Evolutionary conservation across 1,140 invertebrate genomes (phyloP).

Genomic region (Drosophila cardini): DNA sequence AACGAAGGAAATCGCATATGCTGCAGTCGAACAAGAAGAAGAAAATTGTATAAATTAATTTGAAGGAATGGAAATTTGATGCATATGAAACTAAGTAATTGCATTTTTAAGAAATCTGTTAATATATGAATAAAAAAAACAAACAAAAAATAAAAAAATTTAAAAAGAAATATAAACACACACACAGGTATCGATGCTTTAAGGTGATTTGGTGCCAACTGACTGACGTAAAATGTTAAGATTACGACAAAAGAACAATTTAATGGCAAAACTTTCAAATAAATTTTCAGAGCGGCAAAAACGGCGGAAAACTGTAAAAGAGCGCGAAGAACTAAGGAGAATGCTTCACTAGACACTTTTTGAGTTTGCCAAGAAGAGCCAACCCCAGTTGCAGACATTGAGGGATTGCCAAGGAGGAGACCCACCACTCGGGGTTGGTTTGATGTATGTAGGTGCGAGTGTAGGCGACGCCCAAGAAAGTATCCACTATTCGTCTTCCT

Average conservation of each 20-base stretch:
- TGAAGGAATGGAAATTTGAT: slow-evolving; percentile 58
- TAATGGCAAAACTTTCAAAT: slow-evolving; percentile 82
- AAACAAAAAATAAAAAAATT: slow-evolving; percentile 48
- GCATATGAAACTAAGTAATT: slow-evolving; percentile 76
- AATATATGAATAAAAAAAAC: slow-evolving; percentile 76
- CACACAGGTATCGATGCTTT: slow-evolving; percentile 6
- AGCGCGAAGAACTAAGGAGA: slow-evolving; percentile 8
- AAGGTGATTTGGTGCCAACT: slow-evolving; percentile 1
- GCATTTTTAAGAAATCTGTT: slow-evolving; percentile 82
- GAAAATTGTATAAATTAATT: slow-evolving; percentile 57
- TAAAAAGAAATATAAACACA: slow-evolving; percentile 48
- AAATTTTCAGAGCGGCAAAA: slow-evolving; percentile 62
- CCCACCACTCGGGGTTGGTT: not conserved
- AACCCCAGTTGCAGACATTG: slow-evolving; percentile 28
- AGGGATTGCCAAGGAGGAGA: slow-evolving; percentile 39
- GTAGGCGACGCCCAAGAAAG: slow-evolving; percentile 44
- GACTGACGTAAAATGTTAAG: slow-evolving; percentile 46
- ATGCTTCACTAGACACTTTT: slow-evolving; percentile 29
- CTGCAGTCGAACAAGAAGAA: slow-evolving; percentile 22
- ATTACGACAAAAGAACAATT: slow-evolving; percentile 77
- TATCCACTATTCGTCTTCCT: slow-evolving; percentile 73
- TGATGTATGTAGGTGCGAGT: slow-evolving; percentile 19
- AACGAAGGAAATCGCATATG: slow-evolving; percentile 25
- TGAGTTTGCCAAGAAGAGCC: slow-evolving; percentile 20
- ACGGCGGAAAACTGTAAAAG: slow-evolving; percentile 39